Evolutionary conservation across 2,113 vertebrate genomes (phyloP), one percentile per base, ranked within the genome.

Genomic region (Condylura cristata): DNA sequence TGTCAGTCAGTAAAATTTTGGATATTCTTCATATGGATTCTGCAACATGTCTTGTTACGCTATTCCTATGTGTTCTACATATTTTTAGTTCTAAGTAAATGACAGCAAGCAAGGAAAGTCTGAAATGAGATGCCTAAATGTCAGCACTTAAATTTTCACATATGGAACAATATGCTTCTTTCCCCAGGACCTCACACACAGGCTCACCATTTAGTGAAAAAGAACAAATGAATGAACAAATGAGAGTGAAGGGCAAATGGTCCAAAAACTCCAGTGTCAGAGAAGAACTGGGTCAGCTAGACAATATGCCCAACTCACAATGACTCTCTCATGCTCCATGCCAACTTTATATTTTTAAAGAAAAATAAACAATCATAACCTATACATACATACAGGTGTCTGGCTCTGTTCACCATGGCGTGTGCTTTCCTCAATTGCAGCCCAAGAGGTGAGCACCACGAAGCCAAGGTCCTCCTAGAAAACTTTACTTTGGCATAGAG

Each of bases 21-120:
- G 60, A 84, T 94, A 93, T 93, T 89, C 86, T 71, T 89, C 93
- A 87, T 81, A 93, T 56, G 46, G 75, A 95, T 84, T 93, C 65
- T 66, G 51, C 44, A 95, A 76, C n/a, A 76, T 68, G 93, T 83
- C 84, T 34, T 82, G 48, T 80, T 93, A 61, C 26, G 24, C 14
- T 86, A 91, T 89, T 91, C 84, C 70, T 89, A 17, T 37, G n/a
- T 56, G 14, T 44, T 82, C 89, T 86, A 82, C 22, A 26, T 61
- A 95, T 79, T 88, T 89, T 89, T 65, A 92, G 56, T 94, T 18
- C 46, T 58, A 92, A 90, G 61, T 46, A 87, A 93, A 90, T 39
- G 18, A 13, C 6, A 66, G n/a, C 44, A 83, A 75, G 46, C 68
- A 71, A 60, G 60, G 74, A 72, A 80, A 5, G 37, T 61, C 70